Percentiles rank a stretch among this genome's conserved stretches.
phyloP scores from a whole-genome alignment of 2,888 invertebrate genomes.

The Hyppa rectilinea region DNA sequence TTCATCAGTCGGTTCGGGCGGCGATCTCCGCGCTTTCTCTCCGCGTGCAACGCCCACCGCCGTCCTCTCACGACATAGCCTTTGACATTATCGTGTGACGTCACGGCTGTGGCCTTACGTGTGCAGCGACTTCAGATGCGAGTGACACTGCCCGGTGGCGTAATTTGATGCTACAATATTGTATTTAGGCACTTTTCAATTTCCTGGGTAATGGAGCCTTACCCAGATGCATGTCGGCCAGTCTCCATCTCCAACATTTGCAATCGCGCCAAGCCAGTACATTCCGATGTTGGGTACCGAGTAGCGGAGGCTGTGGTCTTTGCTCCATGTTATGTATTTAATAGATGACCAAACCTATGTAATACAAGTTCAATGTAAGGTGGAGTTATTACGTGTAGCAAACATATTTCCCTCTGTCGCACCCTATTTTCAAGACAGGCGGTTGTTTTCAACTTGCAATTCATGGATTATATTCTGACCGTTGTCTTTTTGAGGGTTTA shows the following conservation, averaged over 20 bases:
- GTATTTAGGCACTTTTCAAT: neutral
- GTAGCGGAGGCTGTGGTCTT: too few relatives aligned
- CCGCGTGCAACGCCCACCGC: neutral
- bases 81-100: conserved; percentile 35
- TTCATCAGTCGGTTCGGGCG: conserved; percentile 24
- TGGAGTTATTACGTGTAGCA: too few relatives aligned
- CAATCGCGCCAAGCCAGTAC: too few relatives aligned
- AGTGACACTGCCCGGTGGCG: neutral
- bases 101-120: conserved; percentile 18
- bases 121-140: neutral
- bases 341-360: too few relatives aligned
- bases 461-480: too few relatives aligned
- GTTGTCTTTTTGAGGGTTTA: too few relatives aligned
- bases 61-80: conserved; percentile 19
- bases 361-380: too few relatives aligned
- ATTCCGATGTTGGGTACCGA: too few relatives aligned
- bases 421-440: too few relatives aligned
- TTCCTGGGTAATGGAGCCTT: neutral
- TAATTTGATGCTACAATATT: neutral
- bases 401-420: too few relatives aligned
- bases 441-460: too few relatives aligned
- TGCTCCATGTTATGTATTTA: too few relatives aligned
- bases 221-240: neutral
- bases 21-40: conserved; percentile 41
- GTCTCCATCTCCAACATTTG: conserved; percentile 1